These are phyloP conservation scores for Neodiprion fabricii DNA, from an alignment of 1,140 invertebrate genomes.

Conservation along the genomic window DNA sequence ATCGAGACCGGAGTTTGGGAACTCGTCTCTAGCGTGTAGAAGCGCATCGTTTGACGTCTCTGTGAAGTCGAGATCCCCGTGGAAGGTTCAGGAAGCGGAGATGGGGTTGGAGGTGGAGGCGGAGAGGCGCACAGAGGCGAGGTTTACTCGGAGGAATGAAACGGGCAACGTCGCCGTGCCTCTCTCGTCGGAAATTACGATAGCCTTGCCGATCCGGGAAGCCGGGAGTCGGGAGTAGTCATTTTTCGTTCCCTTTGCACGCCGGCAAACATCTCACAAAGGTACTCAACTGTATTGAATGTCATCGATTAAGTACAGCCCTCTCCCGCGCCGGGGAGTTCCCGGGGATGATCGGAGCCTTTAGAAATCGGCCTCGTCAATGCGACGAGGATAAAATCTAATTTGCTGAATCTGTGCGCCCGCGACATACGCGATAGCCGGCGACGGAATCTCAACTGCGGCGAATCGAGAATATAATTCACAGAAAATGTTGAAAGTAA, in stretches of 20 bases:
- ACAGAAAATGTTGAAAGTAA: too few species aligned
- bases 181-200: slow-evolving; percentile 2
- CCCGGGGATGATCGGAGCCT: not conserved
- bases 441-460: too few species aligned
- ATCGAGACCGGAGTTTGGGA: not conserved
- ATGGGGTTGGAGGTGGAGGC: not conserved
- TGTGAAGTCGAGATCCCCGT: not conserved
- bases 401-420: not conserved
- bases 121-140: not conserved
- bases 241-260: not conserved
- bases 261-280: not conserved
- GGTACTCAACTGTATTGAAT: slow-evolving; percentile 3
- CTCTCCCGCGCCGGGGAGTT: too few species aligned
- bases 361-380: not conserved
- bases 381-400: not conserved
- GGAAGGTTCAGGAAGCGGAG: not conserved
- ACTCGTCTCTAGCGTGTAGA: not conserved
- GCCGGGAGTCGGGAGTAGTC: not conserved
- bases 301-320: slow-evolving; percentile 1
- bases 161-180: not conserved
- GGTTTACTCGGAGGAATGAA: slow-evolving; percentile 2
- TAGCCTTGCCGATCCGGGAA: not conserved
- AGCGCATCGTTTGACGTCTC: not conserved
- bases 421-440: too few species aligned
- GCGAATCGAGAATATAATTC: too few species aligned